Evolutionary conservation across 1,140 invertebrate species (phyloP), one percentile per base, ranked within the genome.

Genomic region (Wasmannia auropunctata): DNA sequence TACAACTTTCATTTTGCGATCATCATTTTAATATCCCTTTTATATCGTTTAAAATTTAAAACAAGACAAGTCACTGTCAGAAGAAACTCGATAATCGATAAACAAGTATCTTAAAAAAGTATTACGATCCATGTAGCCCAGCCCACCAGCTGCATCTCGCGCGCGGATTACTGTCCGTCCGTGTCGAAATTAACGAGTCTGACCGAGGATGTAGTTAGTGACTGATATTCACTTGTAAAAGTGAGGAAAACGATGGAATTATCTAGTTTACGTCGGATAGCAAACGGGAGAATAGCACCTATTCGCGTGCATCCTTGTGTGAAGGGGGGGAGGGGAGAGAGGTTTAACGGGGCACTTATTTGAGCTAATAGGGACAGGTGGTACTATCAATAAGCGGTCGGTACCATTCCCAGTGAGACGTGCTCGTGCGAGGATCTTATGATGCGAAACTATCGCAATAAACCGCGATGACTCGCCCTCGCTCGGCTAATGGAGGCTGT

Each of bases 391-490:
- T 85, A 62, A 76, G 31, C 28, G 31, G 22, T 28, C 65, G 37
- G 25, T 84, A 62, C 54, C 56, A 75, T 75, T 84, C 14, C 8
- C 31, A 62, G 14, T 49, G 49, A 56, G 58, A 85, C 58, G 43
- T 25, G 70, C 28, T 65, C 34, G 60, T 25, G 49, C 46, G 56
- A 40, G 63, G 43, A 60, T 70, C 76, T 81, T 81, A 80, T 43
- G 63, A 56, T 67, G 85, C 70, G 54, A 81, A 81, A 81, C 63
- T 86, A 86, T 81, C n/a, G 85, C 76, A 70, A 81, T 81, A 86
- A 81, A 81, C 49, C 76, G 62, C 85, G 75, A 85, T 85, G 81
- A 85, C 84, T 65, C 74, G 74, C 74, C 74, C 79, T 81, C 74
- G 75, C 75, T 40, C 46, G 34, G 84, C 60, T 85, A 85, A 85